Evolutionary conservation across 2,797 vertebrate genomes (phyloP).

Genomic region (Vireo griseus): DNA sequence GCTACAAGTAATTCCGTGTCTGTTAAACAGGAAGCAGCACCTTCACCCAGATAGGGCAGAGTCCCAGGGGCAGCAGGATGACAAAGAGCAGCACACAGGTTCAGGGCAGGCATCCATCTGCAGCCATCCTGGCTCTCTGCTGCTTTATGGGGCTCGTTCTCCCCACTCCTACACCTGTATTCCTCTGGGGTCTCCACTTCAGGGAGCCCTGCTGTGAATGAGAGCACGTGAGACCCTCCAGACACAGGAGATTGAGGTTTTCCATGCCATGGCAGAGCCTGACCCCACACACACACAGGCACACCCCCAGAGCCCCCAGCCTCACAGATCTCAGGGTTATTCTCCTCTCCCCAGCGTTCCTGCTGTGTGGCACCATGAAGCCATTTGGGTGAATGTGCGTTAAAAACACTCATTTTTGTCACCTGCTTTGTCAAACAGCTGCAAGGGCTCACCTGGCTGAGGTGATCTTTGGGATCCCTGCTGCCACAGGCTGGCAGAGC

Average conservation of each 20-base stretch:
- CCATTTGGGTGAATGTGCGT: not conserved
- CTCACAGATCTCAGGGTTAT: not conserved
- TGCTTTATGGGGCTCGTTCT: not conserved
- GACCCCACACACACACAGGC: not conserved
- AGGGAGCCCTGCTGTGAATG: not conserved
- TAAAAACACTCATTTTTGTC: not conserved
- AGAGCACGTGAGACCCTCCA: not conserved
- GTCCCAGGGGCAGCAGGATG: not conserved
- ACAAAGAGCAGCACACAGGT: not conserved
- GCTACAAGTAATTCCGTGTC: not conserved
- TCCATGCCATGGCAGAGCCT: not conserved
- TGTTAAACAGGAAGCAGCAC: not conserved
- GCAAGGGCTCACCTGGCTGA: not conserved
- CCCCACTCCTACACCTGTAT: not conserved
- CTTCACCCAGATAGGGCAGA: not conserved
- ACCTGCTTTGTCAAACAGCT: not conserved
- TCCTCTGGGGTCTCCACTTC: not conserved
- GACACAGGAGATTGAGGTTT: not conserved
- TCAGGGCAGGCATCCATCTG: not conserved
- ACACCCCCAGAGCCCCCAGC: not conserved
- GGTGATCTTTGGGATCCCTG: not conserved
- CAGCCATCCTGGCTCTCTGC: not conserved
- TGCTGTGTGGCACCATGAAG: not conserved
- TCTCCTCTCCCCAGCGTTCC: fast-evolving
- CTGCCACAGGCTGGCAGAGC: not conserved